Conservation (phyloP, 2,113 vertebrate species). For the Sylvietta virens region DNA sequence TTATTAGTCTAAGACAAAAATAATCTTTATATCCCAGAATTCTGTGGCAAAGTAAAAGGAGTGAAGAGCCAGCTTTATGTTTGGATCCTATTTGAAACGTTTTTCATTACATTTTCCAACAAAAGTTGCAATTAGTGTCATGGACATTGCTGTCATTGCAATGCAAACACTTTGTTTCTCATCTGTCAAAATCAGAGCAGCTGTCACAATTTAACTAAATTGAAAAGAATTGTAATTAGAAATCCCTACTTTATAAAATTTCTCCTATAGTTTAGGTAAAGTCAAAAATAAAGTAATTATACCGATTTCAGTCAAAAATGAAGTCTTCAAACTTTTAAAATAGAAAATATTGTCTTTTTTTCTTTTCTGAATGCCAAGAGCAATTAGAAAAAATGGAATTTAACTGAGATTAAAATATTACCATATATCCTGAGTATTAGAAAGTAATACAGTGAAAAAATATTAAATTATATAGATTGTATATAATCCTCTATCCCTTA, state of each 20-base stretch:
- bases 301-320: conserved; percentile 33
- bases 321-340: conserved; percentile 27
- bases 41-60: conserved; percentile 48
- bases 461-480: background rate
- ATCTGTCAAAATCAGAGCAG: conserved; percentile 81
- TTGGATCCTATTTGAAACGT: conserved; percentile 55
- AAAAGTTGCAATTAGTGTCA: conserved; percentile 72
- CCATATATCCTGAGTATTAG: background rate
- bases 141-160: conserved; percentile 51
- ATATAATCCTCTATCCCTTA: background rate
- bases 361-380: background rate
- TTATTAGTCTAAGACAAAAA: conserved; percentile 50
- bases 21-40: conserved; percentile 37
- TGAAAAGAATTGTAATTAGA: conserved; percentile 42
- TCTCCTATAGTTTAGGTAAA: conserved; percentile 26
- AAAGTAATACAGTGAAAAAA: background rate
- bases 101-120: conserved; percentile 64
- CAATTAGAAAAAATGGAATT: background rate
- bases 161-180: conserved; percentile 59
- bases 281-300: conserved; percentile 67
- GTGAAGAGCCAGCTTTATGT: conserved; percentile 26
- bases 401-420: background rate
- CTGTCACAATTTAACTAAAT: conserved; percentile 83
- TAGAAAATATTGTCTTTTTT: background rate
- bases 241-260: conserved; percentile 68